Base-by-base conservation (phyloP, 2,797 vertebrate genomes). In the Darevskia mixta region DNA sequence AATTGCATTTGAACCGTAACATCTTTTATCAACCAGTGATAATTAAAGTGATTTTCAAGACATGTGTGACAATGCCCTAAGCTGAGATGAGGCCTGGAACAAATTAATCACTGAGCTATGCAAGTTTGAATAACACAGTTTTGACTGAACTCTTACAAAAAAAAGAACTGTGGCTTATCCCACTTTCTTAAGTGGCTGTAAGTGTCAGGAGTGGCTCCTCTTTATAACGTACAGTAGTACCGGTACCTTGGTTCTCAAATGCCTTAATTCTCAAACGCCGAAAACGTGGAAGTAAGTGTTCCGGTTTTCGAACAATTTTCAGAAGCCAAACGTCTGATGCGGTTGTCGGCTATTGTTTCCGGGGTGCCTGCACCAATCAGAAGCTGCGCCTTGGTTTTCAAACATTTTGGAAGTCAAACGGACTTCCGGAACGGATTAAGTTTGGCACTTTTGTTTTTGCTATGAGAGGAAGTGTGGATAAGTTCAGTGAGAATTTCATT, bases 1-100 rank as follows among this genome's bases (percentile, higher is more conserved):
- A 67, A 38, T 79, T 86, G n/a, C 43, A 27, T 55, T 58, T 69
- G 43, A 38, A 8, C 64, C 43, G 69, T 35, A 29, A 69, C 35
- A 43, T 61, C 23, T 67, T 32, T 86, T 79, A 32, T 35, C 76
- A 29, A 8, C 41, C 15, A 38, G 7, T 69, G 32, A 79, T 86
- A 79, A 79, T 86, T 69, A 79, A 32, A 25, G 61, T 55, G 64
- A 32, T 79, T 79, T 86, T 69, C 76, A 38, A 79, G 6, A 32
- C 58, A 29, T 9, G 6, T 35, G 43, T 55, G 58, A 35, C 43
- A 86, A 79, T 77, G 61, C 76, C 64, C 13, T 79, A 25, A 79
- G n/a, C 43, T 66, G 25, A 71, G 76, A 43, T 29, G 41, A 79
- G 43, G 77, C 15, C 45, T 86, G 66, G 43, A 58, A 69, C 29